Conservation (phyloP, 2,113 vertebrate species). For the Paramisgurnus dabryanus region DNA sequence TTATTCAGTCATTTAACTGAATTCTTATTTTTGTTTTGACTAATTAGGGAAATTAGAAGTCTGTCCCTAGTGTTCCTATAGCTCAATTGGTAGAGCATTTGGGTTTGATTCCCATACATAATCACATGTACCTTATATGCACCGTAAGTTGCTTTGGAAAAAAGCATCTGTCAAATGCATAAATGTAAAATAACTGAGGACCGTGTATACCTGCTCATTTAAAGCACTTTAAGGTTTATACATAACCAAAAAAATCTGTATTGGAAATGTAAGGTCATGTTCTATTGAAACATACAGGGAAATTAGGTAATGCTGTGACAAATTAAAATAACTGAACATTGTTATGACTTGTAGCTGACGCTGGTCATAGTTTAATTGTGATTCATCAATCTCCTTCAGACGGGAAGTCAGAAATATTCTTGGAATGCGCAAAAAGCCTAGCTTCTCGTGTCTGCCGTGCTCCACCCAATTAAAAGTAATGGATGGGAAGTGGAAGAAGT, state of each 20-base stretch:
- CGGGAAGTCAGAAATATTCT: background rate
- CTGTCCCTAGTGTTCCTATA: background rate
- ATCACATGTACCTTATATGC: no score
- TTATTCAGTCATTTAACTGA: background rate
- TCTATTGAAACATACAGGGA: background rate
- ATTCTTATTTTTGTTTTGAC: background rate
- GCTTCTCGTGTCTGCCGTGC: background rate
- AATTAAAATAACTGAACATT: background rate
- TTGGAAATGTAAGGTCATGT: background rate
- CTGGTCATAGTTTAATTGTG: background rate
- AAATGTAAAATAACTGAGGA: background rate
- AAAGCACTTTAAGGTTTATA: background rate
- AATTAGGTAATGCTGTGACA: background rate
- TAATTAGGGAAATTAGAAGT: background rate
- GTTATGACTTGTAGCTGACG: background rate
- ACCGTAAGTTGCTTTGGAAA: no score
- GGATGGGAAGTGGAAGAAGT: background rate
- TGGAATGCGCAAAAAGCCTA: constrained; percentile 3
- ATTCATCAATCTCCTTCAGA: background rate
- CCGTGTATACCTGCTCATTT: background rate
- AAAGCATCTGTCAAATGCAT: no score
- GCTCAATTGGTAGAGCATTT: no score
- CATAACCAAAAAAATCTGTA: background rate
- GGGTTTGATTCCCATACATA: no score
- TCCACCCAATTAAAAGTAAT: constrained; percentile 28